Evolutionary conservation across 2,797 vertebrate genomes (phyloP).

Genomic region (Malacoraja senta): DNA sequence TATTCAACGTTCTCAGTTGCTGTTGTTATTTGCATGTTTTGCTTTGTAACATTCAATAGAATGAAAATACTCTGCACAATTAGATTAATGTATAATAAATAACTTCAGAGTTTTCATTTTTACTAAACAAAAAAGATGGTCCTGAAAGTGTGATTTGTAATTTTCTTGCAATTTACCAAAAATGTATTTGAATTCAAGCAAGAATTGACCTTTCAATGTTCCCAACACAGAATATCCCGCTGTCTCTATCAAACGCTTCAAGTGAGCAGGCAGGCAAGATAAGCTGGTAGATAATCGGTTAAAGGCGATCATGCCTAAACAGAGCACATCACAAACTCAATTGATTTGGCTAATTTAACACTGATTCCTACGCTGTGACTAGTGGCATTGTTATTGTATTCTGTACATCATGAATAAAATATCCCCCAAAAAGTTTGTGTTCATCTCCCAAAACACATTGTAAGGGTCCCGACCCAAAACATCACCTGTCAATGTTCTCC

Average conservation of each 20-base stretch:
- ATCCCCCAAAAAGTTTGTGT: background rate
- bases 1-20: background rate
- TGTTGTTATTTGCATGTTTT: background rate
- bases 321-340: background rate
- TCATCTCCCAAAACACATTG: too few relatives aligned
- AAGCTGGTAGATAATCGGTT: background rate
- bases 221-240: background rate
- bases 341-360: background rate
- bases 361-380: background rate
- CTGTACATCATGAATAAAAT: background rate
- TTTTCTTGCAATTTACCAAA: background rate
- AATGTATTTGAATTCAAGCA: background rate
- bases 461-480: too few relatives aligned
- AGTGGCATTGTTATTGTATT: background rate
- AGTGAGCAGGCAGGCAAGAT: background rate
- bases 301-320: background rate
- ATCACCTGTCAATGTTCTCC: too few relatives aligned
- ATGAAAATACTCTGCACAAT: background rate
- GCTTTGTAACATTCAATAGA: background rate
- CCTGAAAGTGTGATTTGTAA: background rate
- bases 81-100: background rate
- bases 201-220: background rate
- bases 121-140: background rate
- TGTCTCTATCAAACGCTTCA: background rate
- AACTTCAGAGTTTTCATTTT: background rate